phyloP scores from a whole-genome alignment of 2,797 vertebrate species.

The Galago senegalensis region DNA sequence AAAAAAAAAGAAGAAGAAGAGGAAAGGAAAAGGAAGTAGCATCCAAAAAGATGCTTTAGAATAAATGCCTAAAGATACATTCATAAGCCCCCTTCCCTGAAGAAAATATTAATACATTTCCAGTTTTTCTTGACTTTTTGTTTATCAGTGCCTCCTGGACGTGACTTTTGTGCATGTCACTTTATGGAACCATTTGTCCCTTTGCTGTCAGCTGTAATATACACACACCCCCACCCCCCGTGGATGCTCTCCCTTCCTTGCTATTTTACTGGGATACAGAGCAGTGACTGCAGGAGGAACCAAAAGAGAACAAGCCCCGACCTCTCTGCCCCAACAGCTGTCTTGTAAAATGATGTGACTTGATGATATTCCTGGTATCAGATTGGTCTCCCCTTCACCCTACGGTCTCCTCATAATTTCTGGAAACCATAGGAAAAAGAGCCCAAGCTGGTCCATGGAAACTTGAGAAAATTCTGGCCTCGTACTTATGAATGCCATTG shows the following conservation, averaged over 20 bases:
- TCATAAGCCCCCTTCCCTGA: background rate
- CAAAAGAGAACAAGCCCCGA: background rate
- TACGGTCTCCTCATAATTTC: background rate
- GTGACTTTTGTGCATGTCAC: background rate
- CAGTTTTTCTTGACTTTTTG: background rate
- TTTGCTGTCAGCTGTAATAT: background rate
- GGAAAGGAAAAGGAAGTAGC: background rate
- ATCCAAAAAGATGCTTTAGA: conserved; percentile 34
- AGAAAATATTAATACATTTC: conserved; percentile 22
- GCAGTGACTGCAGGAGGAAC: background rate
- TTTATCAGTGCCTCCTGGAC: background rate
- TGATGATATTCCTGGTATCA: conserved; percentile 30
- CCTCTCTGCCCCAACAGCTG: background rate
- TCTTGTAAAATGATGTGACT: conserved; percentile 8
- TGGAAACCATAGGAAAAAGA: background rate
- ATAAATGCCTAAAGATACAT: conserved; percentile 18
- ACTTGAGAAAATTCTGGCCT: background rate
- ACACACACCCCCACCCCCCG: no score
- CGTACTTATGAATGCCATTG: background rate
- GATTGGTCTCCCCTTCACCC: background rate
- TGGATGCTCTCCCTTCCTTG: background rate
- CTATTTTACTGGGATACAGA: background rate
- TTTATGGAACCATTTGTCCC: background rate
- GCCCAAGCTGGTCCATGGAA: background rate
- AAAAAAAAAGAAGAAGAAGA: no score